Conservation (phyloP, 1,140 invertebrate species). For the Magallana angulata region DNA sequence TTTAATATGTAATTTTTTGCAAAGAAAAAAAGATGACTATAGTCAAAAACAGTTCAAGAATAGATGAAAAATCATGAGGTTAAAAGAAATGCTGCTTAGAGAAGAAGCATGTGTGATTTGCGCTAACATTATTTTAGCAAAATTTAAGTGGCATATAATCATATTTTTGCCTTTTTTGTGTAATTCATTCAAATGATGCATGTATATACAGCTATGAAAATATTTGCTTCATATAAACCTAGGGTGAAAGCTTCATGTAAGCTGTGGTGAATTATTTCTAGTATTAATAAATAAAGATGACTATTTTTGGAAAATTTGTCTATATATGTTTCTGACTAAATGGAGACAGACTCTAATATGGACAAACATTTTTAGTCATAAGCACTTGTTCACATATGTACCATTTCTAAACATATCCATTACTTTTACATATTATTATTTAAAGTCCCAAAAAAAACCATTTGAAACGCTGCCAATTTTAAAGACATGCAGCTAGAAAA, state of each 20-base stretch:
- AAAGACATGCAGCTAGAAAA: not conserved
- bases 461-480: constrained; percentile 5
- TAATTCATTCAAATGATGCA: too few relatives aligned
- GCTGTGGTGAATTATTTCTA: constrained; percentile 10
- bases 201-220: too few relatives aligned
- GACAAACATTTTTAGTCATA: not conserved
- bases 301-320: not conserved
- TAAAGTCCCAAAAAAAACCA: not conserved
- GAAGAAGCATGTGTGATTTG: not conserved
- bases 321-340: constrained; percentile 1
- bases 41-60: not conserved
- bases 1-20: too few relatives aligned
- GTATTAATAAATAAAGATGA: not conserved
- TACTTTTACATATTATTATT: constrained; percentile 15
- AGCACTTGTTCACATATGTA: not conserved
- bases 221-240: too few relatives aligned
- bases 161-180: too few relatives aligned
- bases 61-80: not conserved
- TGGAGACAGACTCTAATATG: not conserved
- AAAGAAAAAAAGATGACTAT: not conserved
- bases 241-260: constrained; percentile 8
- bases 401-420: constrained; percentile 6
- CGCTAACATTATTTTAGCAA: too few relatives aligned
- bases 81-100: not conserved
- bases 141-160: too few relatives aligned